Evolutionary conservation across 2,113 vertebrate species (phyloP).

Genomic region (Sinocyclocheilus anophthalmus): DNA sequence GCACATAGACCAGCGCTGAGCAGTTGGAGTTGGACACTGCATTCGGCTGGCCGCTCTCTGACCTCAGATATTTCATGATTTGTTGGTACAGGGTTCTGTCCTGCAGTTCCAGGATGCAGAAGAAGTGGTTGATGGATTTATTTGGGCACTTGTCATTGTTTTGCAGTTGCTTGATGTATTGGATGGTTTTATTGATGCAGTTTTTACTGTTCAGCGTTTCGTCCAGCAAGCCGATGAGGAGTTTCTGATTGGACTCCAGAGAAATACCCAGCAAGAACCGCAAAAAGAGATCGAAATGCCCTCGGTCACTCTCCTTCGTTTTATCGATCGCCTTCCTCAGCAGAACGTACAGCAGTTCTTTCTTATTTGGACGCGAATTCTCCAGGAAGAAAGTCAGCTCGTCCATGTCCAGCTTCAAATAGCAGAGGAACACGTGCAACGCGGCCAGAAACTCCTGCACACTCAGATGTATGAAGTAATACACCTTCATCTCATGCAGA

Average conservation of each 20-base stretch:
- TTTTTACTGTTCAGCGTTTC: constrained; percentile 38
- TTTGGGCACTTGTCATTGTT: constrained; percentile 58
- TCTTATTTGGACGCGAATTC: not conserved
- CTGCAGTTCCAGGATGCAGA: constrained; percentile 67
- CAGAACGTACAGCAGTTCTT: constrained; percentile 33
- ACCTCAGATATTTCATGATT: constrained; percentile 59
- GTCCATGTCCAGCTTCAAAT: constrained; percentile 32
- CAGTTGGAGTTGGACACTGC: constrained; percentile 57
- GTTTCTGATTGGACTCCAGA: constrained; percentile 49
- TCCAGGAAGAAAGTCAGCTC: constrained; percentile 36
- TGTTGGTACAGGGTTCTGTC: constrained; percentile 64
- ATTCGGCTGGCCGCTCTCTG: not conserved
- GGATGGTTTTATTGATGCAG: constrained; percentile 53
- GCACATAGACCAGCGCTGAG: constrained; percentile 65
- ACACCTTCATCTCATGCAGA: constrained; percentile 44
- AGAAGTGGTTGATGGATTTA: constrained; percentile 63
- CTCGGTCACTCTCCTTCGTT: constrained; percentile 31
- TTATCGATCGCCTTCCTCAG: constrained; percentile 46
- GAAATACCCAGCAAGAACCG: constrained; percentile 58
- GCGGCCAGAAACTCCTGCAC: constrained; percentile 59
- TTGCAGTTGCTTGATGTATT: constrained; percentile 57
- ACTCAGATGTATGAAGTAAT: constrained; percentile 56
- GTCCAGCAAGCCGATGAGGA: constrained; percentile 34
- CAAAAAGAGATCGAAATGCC: constrained; percentile 57
- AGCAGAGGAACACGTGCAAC: constrained; percentile 51